Conservation (phyloP, 1,140 invertebrate species). For the Helicoverpa armigera region DNA sequence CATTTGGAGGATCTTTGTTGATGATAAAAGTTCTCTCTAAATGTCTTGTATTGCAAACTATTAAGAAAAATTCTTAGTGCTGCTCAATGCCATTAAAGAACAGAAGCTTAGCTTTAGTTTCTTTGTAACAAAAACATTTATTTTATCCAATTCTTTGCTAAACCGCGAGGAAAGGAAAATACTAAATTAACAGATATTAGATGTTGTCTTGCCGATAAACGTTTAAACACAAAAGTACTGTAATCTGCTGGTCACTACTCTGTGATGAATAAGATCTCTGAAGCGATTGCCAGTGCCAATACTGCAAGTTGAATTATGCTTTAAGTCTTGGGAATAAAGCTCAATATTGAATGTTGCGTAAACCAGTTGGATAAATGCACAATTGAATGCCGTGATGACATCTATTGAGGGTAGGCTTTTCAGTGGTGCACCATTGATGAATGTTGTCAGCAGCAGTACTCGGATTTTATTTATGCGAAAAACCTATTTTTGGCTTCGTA, state of each 20-base stretch:
- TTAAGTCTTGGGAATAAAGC: neutral
- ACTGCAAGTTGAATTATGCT: neutral
- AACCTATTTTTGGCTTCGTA: too few relatives aligned
- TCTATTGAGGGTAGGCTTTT: slow-evolving; percentile 33
- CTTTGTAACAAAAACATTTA: neutral
- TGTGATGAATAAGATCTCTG: neutral
- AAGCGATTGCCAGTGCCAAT: neutral
- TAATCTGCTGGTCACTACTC: neutral
- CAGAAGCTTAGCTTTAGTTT: neutral
- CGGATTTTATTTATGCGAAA: neutral
- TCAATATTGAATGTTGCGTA: neutral
- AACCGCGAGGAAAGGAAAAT: neutral
- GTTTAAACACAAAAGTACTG: too few relatives aligned
- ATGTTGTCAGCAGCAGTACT: slow-evolving; percentile 2
- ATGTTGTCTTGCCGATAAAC: too few relatives aligned
- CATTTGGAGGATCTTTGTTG: too few relatives aligned
- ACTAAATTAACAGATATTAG: too few relatives aligned
- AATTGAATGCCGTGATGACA: slow-evolving; percentile 31
- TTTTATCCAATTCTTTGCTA: neutral
- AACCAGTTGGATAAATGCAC: slow-evolving; percentile 1
- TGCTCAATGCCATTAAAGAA: neutral
- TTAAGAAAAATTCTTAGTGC: neutral
- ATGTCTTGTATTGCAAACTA: neutral
- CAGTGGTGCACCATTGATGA: slow-evolving; percentile 11
- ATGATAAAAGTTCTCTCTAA: neutral